Percentiles rank a stretch among this genome's conserved stretches.
Conservation (phyloP, 2,113 vertebrate genomes). For the Percopsis transmontana region DNA sequence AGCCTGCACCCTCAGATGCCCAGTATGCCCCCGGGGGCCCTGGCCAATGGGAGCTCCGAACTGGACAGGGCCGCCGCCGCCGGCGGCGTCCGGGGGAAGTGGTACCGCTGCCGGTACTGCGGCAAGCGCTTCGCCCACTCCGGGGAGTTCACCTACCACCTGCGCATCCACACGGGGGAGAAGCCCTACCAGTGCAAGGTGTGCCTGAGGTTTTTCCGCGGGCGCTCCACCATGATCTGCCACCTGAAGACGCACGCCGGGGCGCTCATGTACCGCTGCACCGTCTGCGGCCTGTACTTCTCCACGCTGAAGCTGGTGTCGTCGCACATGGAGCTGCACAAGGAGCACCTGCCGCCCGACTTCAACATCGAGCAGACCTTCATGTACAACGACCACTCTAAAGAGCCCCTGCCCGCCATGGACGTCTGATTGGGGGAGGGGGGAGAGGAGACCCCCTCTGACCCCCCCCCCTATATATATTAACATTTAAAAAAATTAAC, state of each 20-base stretch:
- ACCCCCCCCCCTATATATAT: no score
- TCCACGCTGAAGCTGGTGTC: conserved; percentile 97
- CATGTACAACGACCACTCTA: conserved; percentile 98
- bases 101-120: conserved; percentile 94
- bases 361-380: conserved; percentile 99
- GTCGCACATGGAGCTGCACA: conserved; percentile 93
- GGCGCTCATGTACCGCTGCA: conserved; percentile 98
- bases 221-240: conserved; percentile 98
- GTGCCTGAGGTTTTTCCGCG: conserved; percentile 95
- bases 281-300: conserved; percentile 92
- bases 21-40: conserved; percentile 54
- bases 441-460: not conserved
- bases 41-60: conserved; percentile 48
- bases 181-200: conserved; percentile 99
- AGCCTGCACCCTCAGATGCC: conserved; percentile 67
- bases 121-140: conserved; percentile 96
- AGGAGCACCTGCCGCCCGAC: conserved; percentile 90
- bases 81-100: conserved; percentile 81
- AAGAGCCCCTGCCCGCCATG: conserved; percentile 85
- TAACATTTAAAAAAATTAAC: no score
- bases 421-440: conserved; percentile 80
- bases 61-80: conserved; percentile 62
- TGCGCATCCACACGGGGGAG: conserved; percentile 95
- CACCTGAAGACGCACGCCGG: conserved; percentile 98
- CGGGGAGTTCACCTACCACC: conserved; percentile 97